Percentiles rank a stretch among this genome's conserved stretches.
phyloP scores from a whole-genome alignment of 2,113 vertebrate species.

The Rhineura floridana region DNA sequence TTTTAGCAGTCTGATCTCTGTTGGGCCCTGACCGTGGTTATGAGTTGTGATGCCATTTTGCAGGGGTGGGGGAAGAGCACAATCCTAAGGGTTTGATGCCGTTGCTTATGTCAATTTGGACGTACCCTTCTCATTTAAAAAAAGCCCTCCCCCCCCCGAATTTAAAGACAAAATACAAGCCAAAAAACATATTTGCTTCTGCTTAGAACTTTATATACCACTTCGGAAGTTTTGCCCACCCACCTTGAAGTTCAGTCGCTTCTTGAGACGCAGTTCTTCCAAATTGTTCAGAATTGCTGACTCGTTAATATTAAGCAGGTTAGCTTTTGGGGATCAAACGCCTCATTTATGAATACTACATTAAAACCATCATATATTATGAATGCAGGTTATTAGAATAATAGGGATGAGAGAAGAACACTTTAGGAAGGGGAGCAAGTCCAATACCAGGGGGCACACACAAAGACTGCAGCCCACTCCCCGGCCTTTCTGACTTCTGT shows the following conservation, averaged over 20 bases:
- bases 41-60: background rate
- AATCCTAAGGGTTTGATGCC: background rate
- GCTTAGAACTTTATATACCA: background rate
- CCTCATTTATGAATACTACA: slow-evolving; percentile 6
- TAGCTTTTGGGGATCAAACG: background rate
- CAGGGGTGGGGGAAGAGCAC: background rate
- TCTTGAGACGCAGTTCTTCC: background rate
- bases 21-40: too few relatives aligned
- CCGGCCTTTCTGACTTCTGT: background rate
- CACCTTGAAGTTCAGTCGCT: background rate
- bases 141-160: background rate
- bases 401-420: background rate
- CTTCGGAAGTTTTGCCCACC: background rate
- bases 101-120: background rate
- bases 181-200: background rate
- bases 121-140: too few relatives aligned
- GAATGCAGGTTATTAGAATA: background rate
- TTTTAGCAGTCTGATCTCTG: too few relatives aligned
- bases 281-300: background rate
- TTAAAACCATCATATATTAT: slow-evolving; percentile 20
- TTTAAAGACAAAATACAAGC: background rate
- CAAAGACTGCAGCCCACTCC: background rate
- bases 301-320: background rate
- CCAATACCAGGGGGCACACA: background rate
- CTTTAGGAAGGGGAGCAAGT: background rate